Percentiles rank a stretch among this genome's conserved stretches.
Conservation (phyloP, 2,888 invertebrate species). For the Lucinisca nassula region DNA sequence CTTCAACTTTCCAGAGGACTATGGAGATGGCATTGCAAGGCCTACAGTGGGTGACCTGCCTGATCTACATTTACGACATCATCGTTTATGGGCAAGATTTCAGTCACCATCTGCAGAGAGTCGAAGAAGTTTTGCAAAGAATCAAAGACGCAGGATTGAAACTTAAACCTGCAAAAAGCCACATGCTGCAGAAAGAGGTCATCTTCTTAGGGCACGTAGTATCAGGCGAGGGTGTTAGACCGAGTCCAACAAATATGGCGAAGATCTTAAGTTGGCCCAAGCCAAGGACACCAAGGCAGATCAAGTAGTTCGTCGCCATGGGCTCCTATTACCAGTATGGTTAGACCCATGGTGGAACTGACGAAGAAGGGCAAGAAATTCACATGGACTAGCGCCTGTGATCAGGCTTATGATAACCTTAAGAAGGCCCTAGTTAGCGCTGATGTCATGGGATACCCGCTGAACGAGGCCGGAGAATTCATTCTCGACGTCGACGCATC, state of each 20-base stretch:
- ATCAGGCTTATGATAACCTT: neutral
- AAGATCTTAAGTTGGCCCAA: slow-evolving; percentile 7
- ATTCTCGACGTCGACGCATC: too few relatives aligned
- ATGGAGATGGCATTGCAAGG: slow-evolving; percentile 43
- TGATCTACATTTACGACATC: slow-evolving; percentile 41
- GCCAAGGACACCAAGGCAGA: slow-evolving; percentile 12
- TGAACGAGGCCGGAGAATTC: neutral
- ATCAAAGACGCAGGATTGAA: slow-evolving; percentile 36
- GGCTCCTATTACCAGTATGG: neutral
- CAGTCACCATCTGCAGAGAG: slow-evolving; percentile 24
- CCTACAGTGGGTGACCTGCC: too few relatives aligned
- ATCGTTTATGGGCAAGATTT: too few relatives aligned
- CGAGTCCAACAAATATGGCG: slow-evolving; percentile 10
- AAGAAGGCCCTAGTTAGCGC: slow-evolving; percentile 7
- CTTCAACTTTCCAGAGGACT: slow-evolving; percentile 28
- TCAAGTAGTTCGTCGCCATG: slow-evolving; percentile 19
- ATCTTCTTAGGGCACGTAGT: slow-evolving; percentile 3
- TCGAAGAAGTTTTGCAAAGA: slow-evolving; percentile 26
- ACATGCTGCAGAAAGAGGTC: slow-evolving; percentile 30
- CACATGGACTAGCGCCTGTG: neutral
- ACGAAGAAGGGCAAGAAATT: too few relatives aligned
- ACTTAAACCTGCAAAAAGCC: slow-evolving; percentile 28
- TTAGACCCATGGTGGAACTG: too few relatives aligned
- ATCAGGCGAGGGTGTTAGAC: slow-evolving; percentile 13
- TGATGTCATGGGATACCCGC: slow-evolving; percentile 26